A percentile compares a stretch with the other conserved stretches of the same genome.
phyloP scores from a whole-genome alignment of 2,797 vertebrate species.

The Acrossocheilus fasciatus region DNA sequence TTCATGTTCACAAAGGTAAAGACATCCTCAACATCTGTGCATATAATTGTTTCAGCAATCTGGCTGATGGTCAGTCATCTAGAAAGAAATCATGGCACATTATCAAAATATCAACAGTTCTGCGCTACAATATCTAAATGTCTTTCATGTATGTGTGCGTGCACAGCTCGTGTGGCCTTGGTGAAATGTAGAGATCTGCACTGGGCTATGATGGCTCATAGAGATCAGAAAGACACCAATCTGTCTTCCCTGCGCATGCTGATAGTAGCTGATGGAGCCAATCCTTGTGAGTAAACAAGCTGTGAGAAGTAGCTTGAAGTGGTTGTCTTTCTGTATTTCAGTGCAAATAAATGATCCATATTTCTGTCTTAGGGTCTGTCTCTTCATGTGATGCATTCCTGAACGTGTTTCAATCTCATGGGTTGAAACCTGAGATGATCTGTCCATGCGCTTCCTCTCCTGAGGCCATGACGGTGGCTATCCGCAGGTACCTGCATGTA shows the following conservation, averaged over 20 bases:
- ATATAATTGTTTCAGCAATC: not conserved
- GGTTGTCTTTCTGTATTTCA: not conserved
- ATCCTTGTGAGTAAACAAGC: constrained; percentile 81
- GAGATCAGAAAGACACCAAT: constrained; percentile 87
- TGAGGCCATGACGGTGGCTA: constrained; percentile 88
- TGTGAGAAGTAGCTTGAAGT: not conserved
- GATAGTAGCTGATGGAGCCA: constrained; percentile 88
- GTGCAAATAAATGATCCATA: not conserved
- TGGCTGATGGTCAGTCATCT: not conserved
- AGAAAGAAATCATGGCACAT: not conserved
- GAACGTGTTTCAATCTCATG: constrained; percentile 89
- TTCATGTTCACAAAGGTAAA: constrained; percentile 87
- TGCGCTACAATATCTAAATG: not conserved
- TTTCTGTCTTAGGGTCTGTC: constrained; percentile 83
- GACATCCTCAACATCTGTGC: not conserved
- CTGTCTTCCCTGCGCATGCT: constrained; percentile 87
- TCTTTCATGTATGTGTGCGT: constrained; percentile 22
- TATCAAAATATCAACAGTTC: not conserved
- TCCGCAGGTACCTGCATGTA: constrained; percentile 81
- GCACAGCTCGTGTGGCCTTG: constrained; percentile 83
- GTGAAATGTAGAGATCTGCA: constrained; percentile 90
- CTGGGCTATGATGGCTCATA: constrained; percentile 92
- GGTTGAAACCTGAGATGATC: constrained; percentile 89
- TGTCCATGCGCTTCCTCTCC: constrained; percentile 90
- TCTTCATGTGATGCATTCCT: constrained; percentile 92